Conservation (phyloP, 1,140 invertebrate species). For the Eubasilissa regina region DNA sequence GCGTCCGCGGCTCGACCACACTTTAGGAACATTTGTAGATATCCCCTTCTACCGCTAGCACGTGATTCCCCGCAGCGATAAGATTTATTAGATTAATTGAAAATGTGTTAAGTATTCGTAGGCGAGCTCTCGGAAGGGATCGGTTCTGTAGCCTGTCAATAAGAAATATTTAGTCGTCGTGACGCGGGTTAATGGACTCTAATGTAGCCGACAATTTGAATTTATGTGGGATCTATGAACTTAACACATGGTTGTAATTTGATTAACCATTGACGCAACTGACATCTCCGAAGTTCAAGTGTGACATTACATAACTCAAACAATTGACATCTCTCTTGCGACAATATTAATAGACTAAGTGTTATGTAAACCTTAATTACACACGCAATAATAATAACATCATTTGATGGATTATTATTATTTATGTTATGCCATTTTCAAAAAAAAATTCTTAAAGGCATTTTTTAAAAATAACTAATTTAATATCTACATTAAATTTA, state of each 20-base stretch:
- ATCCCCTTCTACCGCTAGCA: not conserved
- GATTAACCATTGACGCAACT: slow-evolving; percentile 43
- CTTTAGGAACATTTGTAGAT: slow-evolving; percentile 27
- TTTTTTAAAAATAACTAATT: no score
- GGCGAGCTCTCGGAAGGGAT: slow-evolving; percentile 20
- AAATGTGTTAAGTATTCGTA: slow-evolving; percentile 48
- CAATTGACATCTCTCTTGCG: slow-evolving; percentile 1
- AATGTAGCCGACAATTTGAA: slow-evolving; percentile 42
- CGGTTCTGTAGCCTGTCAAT: slow-evolving; percentile 43
- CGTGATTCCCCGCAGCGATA: slow-evolving; percentile 40
- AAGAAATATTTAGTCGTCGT: slow-evolving; percentile 38
- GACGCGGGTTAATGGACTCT: slow-evolving; percentile 43
- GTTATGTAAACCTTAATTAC: no score
- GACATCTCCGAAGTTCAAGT: slow-evolving; percentile 27
- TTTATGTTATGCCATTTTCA: no score
- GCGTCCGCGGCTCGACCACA: not conserved
- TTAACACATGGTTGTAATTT: slow-evolving; percentile 40
- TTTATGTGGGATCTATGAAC: slow-evolving; percentile 38
- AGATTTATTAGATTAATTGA: slow-evolving; percentile 53
- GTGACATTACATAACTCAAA: slow-evolving; percentile 27
- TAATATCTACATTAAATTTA: no score
- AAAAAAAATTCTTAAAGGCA: no score
- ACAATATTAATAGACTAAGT: no score
- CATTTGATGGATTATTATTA: no score
- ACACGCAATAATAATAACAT: no score